These are phyloP conservation scores for Acridotheres tristis DNA, from an alignment of 2,797 vertebrate genomes.

Conservation along the genomic window DNA sequence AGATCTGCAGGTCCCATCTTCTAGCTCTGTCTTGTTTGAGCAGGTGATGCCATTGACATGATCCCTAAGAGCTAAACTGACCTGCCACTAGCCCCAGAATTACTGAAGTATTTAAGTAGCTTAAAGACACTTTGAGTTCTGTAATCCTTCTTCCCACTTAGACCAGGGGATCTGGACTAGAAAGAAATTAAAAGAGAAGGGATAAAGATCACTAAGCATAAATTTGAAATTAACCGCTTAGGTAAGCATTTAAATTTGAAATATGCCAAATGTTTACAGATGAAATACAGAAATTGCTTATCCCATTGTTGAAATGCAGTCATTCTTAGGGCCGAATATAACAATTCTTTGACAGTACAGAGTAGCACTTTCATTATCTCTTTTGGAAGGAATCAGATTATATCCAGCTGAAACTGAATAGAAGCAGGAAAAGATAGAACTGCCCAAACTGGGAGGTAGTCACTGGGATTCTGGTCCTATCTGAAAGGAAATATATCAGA, in stretches of 20 bases:
- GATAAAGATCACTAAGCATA: not conserved
- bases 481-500: not conserved
- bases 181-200: slow-evolving; percentile 13
- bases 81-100: not conserved
- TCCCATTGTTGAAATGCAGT: not conserved
- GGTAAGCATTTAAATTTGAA: not conserved
- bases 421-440: not conserved
- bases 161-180: not conserved
- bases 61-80: not conserved
- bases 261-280: not conserved
- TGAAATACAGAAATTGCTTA: not conserved
- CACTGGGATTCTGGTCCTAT: not conserved
- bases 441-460: not conserved
- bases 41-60: not conserved
- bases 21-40: not conserved
- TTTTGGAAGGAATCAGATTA: not conserved
- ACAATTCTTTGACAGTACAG: not conserved
- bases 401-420: not conserved
- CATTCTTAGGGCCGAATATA: not conserved
- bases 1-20: not conserved
- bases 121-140: not conserved
- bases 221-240: slow-evolving; percentile 17
- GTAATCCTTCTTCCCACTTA: not conserved
- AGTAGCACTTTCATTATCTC: not conserved
- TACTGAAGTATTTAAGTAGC: not conserved